Evolutionary conservation across 2,888 invertebrate species (phyloP).

Genomic region (Cyaniris semiargus): DNA sequence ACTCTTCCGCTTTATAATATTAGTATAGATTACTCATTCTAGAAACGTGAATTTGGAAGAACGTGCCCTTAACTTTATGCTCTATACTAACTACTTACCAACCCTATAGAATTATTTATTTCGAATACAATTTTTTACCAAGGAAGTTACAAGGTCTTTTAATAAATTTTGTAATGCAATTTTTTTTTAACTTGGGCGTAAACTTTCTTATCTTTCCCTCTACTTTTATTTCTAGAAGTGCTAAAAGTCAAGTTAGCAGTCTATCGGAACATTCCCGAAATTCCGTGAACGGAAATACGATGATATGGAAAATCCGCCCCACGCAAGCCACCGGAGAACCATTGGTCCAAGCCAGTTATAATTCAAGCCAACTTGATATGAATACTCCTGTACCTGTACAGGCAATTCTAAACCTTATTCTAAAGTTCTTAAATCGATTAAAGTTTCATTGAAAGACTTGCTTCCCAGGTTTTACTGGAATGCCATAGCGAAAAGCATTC

Average conservation of each 20-base stretch:
- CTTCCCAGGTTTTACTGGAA: slow-evolving; percentile 1
- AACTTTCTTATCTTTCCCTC: background rate
- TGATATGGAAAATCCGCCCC: slow-evolving; percentile 1
- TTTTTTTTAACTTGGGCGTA: too few relatives aligned
- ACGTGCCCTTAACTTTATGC: too few relatives aligned
- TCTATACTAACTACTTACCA: too few relatives aligned
- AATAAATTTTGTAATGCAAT: too few relatives aligned
- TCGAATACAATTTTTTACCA: too few relatives aligned
- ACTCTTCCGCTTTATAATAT: too few relatives aligned
- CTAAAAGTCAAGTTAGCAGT: background rate
- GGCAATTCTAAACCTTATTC: background rate
- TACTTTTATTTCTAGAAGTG: background rate
- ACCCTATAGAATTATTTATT: too few relatives aligned
- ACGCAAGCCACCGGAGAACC: slow-evolving; percentile 17
- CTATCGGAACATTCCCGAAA: background rate
- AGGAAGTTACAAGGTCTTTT: too few relatives aligned
- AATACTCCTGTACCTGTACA: too few relatives aligned
- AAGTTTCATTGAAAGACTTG: background rate
- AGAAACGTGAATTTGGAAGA: too few relatives aligned
- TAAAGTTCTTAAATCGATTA: background rate
- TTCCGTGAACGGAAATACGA: background rate
- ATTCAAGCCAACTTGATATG: slow-evolving; percentile 20
- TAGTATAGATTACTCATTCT: too few relatives aligned
- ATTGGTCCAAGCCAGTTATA: slow-evolving; percentile 18
- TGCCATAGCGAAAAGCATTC: background rate